These are phyloP conservation scores for Oedothorax gibbosus DNA, from an alignment of 1,140 invertebrate genomes.

Conservation along the genomic window DNA sequence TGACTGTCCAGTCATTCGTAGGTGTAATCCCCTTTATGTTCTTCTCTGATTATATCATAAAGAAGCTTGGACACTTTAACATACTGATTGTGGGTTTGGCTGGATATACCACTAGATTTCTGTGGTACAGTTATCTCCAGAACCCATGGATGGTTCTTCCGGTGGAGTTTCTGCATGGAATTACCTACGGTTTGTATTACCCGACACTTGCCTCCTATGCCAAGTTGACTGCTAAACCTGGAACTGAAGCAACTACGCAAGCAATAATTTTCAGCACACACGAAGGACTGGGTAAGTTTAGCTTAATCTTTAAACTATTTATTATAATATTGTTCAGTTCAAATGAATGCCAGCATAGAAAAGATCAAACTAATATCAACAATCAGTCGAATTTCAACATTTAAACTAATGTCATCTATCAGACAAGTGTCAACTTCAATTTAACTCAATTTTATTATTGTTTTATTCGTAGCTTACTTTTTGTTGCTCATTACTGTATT, in stretches of 20 bases:
- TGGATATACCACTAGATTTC: slow-evolving; percentile 80
- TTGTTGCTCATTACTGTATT: background rate
- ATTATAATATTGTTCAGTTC: too few species aligned
- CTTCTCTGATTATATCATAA: slow-evolving; percentile 62
- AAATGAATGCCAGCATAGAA: too few species aligned
- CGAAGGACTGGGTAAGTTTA: slow-evolving; percentile 56
- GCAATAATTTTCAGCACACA: slow-evolving; percentile 75
- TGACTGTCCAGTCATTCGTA: slow-evolving; percentile 82
- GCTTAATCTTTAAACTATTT: too few species aligned
- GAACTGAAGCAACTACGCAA: slow-evolving; percentile 66
- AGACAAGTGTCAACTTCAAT: too few species aligned
- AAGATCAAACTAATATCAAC: too few species aligned
- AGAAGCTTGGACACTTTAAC: too few species aligned
- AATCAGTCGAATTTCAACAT: too few species aligned
- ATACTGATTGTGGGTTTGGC: too few species aligned
- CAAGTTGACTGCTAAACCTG: slow-evolving; percentile 84
- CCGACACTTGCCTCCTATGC: slow-evolving; percentile 89
- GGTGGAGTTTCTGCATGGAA: slow-evolving; percentile 86
- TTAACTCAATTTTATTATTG: too few species aligned
- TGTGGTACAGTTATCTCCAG: slow-evolving; percentile 82
- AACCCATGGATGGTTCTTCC: slow-evolving; percentile 83
- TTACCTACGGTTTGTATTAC: slow-evolving; percentile 91
- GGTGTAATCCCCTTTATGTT: slow-evolving; percentile 66
- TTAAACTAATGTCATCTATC: too few species aligned
- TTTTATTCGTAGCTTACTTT: background rate